Evolutionary conservation across 2,888 invertebrate species (phyloP).

Genomic region (Serrognathus titanus): DNA sequence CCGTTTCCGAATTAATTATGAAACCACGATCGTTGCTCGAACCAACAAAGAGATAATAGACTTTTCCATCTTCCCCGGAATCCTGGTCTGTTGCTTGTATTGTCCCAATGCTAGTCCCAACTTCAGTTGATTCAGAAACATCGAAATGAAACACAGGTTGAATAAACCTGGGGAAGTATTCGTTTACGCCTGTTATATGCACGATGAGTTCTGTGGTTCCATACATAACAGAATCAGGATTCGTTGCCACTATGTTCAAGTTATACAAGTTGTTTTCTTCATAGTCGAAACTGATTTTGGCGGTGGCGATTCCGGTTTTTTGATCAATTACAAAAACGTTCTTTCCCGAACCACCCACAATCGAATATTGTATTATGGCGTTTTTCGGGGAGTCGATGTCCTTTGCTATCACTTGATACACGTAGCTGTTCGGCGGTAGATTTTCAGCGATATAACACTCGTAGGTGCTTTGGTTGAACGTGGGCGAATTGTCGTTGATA

Average conservation of each 20-base stretch:
- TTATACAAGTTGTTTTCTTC: conserved; percentile 75
- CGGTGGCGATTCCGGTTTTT: conserved; percentile 71
- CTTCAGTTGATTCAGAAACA: conserved; percentile 86
- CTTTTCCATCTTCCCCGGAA: conserved; percentile 80
- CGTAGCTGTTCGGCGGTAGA: conserved; percentile 68
- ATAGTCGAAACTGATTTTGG: conserved; percentile 79
- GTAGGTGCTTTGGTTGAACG: conserved; percentile 74
- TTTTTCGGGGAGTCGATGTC: conserved; percentile 88
- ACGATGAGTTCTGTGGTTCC: conserved; percentile 70
- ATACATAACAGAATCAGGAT: conserved; percentile 81
- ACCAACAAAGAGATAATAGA: conserved; percentile 89
- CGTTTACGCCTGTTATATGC: conserved; percentile 81
- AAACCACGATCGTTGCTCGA: conserved; percentile 92
- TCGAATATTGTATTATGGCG: conserved; percentile 78
- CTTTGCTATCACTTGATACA: conserved; percentile 70
- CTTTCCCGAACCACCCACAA: conserved; percentile 71
- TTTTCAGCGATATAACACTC: conserved; percentile 82
- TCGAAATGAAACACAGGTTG: conserved; percentile 90
- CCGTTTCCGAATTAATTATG: conserved; percentile 77
- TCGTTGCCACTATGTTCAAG: conserved; percentile 76
- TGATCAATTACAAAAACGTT: conserved; percentile 75
- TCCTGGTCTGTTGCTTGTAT: conserved; percentile 89
- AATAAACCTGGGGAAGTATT: conserved; percentile 82
- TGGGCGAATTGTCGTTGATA: conserved; percentile 89
- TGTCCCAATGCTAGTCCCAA: conserved; percentile 80